phyloP scores from a whole-genome alignment of 2,888 invertebrate species.

The Sphecodes monilicornis region DNA sequence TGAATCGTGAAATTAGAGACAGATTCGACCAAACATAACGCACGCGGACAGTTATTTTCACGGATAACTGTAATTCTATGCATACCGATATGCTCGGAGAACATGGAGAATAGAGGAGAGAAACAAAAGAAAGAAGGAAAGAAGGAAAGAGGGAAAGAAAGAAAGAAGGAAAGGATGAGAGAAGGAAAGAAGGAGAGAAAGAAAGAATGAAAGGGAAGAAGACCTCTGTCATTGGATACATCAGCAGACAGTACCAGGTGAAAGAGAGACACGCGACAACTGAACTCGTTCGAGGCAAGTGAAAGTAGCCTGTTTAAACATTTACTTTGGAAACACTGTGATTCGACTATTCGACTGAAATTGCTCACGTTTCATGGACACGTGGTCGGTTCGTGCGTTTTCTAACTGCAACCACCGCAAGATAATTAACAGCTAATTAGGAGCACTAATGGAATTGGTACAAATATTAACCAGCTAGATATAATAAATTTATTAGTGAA shows the following conservation, averaged over 20 bases:
- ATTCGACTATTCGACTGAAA: neutral
- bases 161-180: neutral
- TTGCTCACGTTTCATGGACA: neutral
- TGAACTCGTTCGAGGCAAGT: neutral
- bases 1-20: conserved; percentile 12
- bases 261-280: conserved; percentile 51
- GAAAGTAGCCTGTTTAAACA: conserved; percentile 5
- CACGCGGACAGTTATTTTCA: conserved; percentile 32
- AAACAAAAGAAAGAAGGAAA: neutral
- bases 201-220: neutral
- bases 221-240: conserved; percentile 25
- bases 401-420: too few species aligned
- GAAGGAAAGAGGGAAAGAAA: neutral
- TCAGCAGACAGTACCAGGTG: conserved; percentile 49
- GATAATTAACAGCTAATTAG: too few species aligned
- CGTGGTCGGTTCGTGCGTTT: neutral
- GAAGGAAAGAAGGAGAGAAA: neutral
- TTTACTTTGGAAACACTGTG: neutral
- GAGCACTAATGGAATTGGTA: too few species aligned
- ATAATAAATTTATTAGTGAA: too few species aligned
- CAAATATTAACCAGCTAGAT: too few species aligned
- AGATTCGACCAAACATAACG: conserved; percentile 5
- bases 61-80: conserved; percentile 40
- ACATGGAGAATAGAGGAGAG: neutral
- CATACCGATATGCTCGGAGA: neutral